phyloP scores from a whole-genome alignment of 2,888 invertebrate genomes.

The Unio delphinus region DNA sequence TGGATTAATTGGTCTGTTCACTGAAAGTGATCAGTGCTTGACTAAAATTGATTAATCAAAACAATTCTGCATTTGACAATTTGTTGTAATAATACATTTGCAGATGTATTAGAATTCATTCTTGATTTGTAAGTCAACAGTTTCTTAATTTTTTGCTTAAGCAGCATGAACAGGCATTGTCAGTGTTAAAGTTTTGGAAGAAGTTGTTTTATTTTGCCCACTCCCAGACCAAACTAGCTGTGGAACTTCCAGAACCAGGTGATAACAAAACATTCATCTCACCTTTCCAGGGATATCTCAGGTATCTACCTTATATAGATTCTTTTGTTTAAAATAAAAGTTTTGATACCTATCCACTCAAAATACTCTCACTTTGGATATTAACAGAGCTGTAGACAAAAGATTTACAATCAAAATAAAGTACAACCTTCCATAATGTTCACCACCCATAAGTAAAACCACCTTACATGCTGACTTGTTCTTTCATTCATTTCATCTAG shows the following conservation, averaged over 20 bases:
- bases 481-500: no score
- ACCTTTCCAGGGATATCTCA: constrained; percentile 59
- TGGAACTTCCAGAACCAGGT: constrained; percentile 29
- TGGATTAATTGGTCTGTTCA: no score
- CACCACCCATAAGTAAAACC: background rate
- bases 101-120: no score
- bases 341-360: no score
- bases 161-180: constrained; percentile 38
- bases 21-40: no score
- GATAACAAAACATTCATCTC: constrained; percentile 37
- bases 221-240: constrained; percentile 44
- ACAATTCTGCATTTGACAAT: no score
- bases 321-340: background rate
- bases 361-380: background rate
- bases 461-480: background rate
- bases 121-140: no score
- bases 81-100: no score
- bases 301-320: constrained; percentile 33
- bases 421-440: background rate
- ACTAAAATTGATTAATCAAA: no score
- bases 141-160: constrained; percentile 19
- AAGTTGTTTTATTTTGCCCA: constrained; percentile 54
- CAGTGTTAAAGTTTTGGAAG: constrained; percentile 49
- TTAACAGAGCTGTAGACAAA: no score
- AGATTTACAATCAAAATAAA: no score